Evolutionary conservation across 2,888 invertebrate species (phyloP), one percentile per base, ranked within the genome.

Genomic region (Acanthosoma haemorrhoidale): DNA sequence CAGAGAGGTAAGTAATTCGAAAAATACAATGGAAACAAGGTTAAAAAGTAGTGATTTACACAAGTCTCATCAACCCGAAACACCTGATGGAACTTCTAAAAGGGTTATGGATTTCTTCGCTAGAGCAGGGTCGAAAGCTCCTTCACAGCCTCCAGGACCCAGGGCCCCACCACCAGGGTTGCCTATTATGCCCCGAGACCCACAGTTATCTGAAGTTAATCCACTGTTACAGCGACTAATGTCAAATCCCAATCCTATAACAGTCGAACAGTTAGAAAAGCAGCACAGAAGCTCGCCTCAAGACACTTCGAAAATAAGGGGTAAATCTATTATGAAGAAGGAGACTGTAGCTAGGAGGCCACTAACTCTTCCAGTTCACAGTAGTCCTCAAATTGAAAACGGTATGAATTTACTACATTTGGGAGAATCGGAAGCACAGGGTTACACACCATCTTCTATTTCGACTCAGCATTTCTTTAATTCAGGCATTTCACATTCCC

Each of bases 61-160:
- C 43, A 71, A 41, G 59, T 58, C 29, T 57, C 57, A 32, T 39
- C 69, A 41, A 58, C 39, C 64, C 51, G 68, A 18, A 68, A 73
- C 43, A 59, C 58, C 34, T 43, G 70, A 70, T 64, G 64, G 70
- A 9, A 70, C 70, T 43, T 59, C 70, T 4, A 69, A 90, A 78
- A 92, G 91, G 80, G 92, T 93, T 3, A 88, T 91, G 86, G 91
- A 92, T 79, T 93, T 93, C 80, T 92, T 93, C 78, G 91, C 92
- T 3, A 89, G 89, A 79, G 90, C 89, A 13, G 85, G 86, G 4
- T 80, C 83, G 1, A 74, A 72, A 68, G 71, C 73, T 38, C 73
- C 74, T 3, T 72, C 71, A 16, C 73, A 73, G 29, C 72, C 70
- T 34, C 69, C 70, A n/a, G 71, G 69, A 51, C 59, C 69, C 4